Evolutionary conservation across 2,113 vertebrate species (phyloP).

Genomic region (Onychostruthus taczanowskii): DNA sequence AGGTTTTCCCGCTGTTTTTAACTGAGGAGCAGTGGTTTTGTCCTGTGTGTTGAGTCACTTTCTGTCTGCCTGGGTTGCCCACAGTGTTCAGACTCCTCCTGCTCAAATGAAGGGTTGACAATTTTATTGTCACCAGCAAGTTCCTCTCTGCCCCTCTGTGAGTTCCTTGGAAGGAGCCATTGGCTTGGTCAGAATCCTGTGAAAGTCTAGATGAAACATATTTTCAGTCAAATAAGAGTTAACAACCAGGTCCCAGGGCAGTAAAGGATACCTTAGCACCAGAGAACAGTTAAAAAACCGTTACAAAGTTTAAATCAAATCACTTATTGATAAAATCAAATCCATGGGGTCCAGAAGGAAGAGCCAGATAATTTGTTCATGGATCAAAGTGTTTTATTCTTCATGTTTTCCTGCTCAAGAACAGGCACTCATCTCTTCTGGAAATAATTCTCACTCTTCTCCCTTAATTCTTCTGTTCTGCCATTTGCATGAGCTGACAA

Average conservation of each 20-base stretch:
- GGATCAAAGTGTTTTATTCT: neutral
- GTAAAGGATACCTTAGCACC: neutral
- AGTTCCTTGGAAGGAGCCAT: neutral
- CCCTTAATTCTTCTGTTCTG: neutral
- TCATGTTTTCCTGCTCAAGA: neutral
- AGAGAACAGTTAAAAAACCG: neutral
- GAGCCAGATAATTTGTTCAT: neutral
- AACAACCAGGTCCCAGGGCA: neutral
- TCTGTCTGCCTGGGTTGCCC: neutral
- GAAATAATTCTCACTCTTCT: neutral
- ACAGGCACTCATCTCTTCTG: neutral
- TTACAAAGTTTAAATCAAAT: neutral
- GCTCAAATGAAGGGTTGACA: accelerated
- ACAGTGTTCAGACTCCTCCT: accelerated
- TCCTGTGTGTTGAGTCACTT: neutral
- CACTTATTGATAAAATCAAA: neutral
- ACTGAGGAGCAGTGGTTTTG: neutral
- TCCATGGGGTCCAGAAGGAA: neutral
- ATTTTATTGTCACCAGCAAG: neutral
- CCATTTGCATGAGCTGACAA: neutral
- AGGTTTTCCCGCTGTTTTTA: neutral
- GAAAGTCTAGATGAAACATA: neutral
- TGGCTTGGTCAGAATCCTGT: neutral
- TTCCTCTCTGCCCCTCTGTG: neutral
- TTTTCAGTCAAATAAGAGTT: neutral